Conservation (phyloP, 2,888 invertebrate species). For the Dicranocentrus wangi region DNA sequence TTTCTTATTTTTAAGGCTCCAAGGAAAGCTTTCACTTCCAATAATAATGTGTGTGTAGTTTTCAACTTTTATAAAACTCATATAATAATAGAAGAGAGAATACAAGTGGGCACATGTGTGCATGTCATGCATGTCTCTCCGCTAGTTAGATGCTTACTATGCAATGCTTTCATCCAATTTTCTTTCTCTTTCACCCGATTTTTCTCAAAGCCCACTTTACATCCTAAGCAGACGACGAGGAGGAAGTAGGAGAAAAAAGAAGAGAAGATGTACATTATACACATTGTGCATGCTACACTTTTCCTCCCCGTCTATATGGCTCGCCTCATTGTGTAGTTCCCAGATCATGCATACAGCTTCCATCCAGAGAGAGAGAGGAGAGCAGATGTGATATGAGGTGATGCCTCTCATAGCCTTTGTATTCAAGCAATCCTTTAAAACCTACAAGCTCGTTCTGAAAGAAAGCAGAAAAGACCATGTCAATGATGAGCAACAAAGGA, state of each 20-base stretch:
- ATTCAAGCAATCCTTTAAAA: constrained; percentile 43
- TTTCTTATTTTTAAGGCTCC: constrained; percentile 49
- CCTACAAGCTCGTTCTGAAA: constrained; percentile 22
- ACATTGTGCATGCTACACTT: constrained; percentile 11
- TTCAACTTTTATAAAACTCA: constrained; percentile 60
- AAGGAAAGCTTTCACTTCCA: constrained; percentile 62
- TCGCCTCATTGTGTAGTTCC: constrained; percentile 37
- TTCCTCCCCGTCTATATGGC: background rate
- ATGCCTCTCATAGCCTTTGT: constrained; percentile 45
- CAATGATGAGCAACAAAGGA: constrained; percentile 59
- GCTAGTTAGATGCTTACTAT: constrained; percentile 71
- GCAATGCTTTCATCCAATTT: constrained; percentile 73
- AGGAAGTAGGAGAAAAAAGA: constrained; percentile 45
- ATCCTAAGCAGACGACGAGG: constrained; percentile 58
- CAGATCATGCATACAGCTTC: constrained; percentile 25
- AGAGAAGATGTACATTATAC: constrained; percentile 28
- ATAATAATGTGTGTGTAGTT: constrained; percentile 61
- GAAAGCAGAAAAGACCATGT: constrained; percentile 48
- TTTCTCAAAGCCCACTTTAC: constrained; percentile 70
- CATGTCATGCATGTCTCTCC: constrained; percentile 61
- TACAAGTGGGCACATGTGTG: constrained; percentile 58
- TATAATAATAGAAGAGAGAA: constrained; percentile 53
- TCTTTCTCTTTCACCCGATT: constrained; percentile 72
- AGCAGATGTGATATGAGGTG: constrained; percentile 34
- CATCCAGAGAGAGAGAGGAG: constrained; percentile 12